Evolutionary conservation across 2,888 invertebrate genomes (phyloP).

Genomic region (Archips crataeganus): DNA sequence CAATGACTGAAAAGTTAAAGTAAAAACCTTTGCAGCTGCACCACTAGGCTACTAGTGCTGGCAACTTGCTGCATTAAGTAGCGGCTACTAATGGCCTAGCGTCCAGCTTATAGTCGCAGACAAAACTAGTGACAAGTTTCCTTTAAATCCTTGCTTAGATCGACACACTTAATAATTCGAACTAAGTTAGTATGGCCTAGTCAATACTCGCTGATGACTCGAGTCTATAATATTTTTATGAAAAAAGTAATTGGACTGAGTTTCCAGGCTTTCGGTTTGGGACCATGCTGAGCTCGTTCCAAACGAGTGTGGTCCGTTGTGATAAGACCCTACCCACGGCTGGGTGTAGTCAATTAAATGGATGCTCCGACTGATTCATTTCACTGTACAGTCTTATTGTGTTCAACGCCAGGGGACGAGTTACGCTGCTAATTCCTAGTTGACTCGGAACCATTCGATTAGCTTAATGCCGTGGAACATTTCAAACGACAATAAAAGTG

Average conservation of each 20-base stretch:
- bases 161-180: background rate
- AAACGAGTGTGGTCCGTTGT: background rate
- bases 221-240: too few relatives aligned
- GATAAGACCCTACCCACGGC: background rate
- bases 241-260: background rate
- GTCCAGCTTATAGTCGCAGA: too few relatives aligned
- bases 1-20: background rate
- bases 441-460: background rate
- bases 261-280: background rate
- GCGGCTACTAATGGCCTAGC: too few relatives aligned
- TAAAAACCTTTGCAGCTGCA: background rate
- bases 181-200: background rate
- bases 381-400: constrained; percentile 8
- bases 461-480: background rate
- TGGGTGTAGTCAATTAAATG: constrained; percentile 11
- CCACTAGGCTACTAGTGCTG: background rate
- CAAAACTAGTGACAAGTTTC: background rate
- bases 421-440: background rate
- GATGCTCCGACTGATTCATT: constrained; percentile 7
- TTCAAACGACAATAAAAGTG: too few relatives aligned
- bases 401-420: background rate
- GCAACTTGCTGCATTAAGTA: too few relatives aligned
- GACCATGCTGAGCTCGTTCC: background rate
- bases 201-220: background rate
- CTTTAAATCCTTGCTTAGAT: background rate